Conservation (phyloP, 2,797 vertebrate genomes). For the Gymnoscopelus braueri region DNA sequence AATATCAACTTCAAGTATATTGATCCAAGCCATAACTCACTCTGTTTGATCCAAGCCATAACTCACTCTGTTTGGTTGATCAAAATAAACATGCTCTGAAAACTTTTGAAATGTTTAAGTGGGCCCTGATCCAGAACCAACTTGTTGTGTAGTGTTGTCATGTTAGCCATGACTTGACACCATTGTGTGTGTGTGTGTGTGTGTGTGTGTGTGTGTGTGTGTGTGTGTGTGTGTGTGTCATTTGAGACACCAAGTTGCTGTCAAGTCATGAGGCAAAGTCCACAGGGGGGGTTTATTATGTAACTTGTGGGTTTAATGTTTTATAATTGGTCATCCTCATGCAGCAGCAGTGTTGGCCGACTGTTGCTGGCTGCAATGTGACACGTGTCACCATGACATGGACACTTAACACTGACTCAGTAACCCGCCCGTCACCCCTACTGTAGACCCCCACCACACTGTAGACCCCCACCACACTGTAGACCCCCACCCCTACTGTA, state of each 20-base stretch:
- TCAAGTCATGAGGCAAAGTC: slow-evolving; percentile 57
- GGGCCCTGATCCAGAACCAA: no score
- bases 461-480: no score
- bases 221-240: slow-evolving; percentile 34
- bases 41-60: no score
- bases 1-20: no score
- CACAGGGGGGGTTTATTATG: slow-evolving; percentile 43
- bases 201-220: slow-evolving; percentile 3
- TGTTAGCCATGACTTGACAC: no score
- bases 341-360: slow-evolving; percentile 4
- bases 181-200: slow-evolving; percentile 4
- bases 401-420: background rate
- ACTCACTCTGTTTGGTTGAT: no score
- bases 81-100: no score
- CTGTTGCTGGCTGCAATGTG: slow-evolving; percentile 30
- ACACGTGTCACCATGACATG: slow-evolving; percentile 1
- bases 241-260: slow-evolving; percentile 47
- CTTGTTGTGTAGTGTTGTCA: no score
- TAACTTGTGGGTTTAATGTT: slow-evolving; percentile 42
- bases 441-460: background rate
- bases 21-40: no score
- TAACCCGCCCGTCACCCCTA: background rate
- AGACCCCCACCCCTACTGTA: no score
- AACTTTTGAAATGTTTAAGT: no score
- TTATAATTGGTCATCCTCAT: slow-evolving; percentile 40